Conservation (phyloP, 1,140 invertebrate species). For the Hestina assimilis region DNA sequence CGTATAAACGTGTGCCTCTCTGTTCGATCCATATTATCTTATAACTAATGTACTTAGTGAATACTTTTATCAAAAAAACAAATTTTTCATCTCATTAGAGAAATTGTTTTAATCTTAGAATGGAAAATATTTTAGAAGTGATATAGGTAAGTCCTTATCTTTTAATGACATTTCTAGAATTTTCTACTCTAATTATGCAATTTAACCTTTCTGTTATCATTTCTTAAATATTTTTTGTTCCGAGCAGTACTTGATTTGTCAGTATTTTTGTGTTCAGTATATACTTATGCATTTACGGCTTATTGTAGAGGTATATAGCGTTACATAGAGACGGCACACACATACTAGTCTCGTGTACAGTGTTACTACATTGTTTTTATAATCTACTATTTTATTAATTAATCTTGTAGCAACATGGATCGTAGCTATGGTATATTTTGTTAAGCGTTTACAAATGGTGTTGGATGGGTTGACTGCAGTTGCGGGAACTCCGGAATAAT, state of each 20-base stretch:
- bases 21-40: conserved; percentile 17
- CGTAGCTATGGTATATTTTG: conserved; percentile 68
- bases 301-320: not conserved
- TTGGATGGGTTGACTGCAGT: conserved; percentile 10
- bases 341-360: conserved; percentile 67
- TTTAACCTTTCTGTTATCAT: not conserved
- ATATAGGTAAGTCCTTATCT: not conserved
- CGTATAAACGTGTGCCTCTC: conserved; percentile 61
- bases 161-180: not conserved
- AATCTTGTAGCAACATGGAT: conserved; percentile 24
- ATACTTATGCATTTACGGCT: conserved; percentile 14
- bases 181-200: not conserved
- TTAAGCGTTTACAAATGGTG: conserved; percentile 57
- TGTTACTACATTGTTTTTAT: conserved; percentile 63
- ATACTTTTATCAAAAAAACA: not conserved
- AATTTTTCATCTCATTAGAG: too few species aligned
- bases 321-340: conserved; percentile 34
- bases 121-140: not conserved
- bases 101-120: too few species aligned
- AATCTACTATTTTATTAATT: conserved; percentile 60
- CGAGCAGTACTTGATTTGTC: not conserved
- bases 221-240: not conserved
- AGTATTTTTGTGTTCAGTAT: conserved; percentile 9
- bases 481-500: too few species aligned
- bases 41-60: conserved; percentile 6